Evolutionary conservation across 2,888 invertebrate genomes (phyloP).

Genomic region (Lomographa bimaculata): DNA sequence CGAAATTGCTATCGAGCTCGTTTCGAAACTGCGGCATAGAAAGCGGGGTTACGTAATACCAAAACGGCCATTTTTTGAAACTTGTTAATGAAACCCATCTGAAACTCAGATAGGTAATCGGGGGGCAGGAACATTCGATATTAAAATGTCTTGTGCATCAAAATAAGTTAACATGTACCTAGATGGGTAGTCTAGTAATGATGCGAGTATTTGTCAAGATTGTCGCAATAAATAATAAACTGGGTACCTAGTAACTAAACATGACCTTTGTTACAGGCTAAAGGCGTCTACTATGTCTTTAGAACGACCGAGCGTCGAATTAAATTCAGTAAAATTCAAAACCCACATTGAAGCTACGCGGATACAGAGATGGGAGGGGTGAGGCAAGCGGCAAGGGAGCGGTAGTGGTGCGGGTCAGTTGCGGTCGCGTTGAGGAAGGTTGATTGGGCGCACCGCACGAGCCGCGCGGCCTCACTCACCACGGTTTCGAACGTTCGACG

Average conservation of each 20-base stretch:
- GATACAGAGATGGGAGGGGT: conserved; percentile 30
- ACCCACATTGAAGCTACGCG: conserved; percentile 32
- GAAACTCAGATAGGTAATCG: no score
- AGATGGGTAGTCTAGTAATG: no score
- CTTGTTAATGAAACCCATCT: no score
- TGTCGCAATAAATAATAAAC: no score
- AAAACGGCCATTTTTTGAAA: no score
- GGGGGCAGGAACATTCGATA: no score
- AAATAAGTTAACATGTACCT: no score
- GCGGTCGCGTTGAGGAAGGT: conserved; percentile 84
- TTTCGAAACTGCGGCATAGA: no score
- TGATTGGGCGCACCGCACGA: conserved; percentile 82
- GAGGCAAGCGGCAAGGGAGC: conserved; percentile 26
- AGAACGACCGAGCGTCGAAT: conserved; percentile 13
- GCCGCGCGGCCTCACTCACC: conserved; percentile 67
- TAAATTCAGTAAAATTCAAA: conserved; percentile 27
- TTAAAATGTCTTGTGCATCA: no score
- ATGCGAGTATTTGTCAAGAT: no score
- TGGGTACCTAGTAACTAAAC: conserved; percentile 1
- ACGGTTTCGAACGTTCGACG: conserved; percentile 78
- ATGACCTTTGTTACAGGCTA: background rate
- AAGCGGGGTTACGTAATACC: no score
- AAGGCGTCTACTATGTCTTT: conserved; percentile 4
- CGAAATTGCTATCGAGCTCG: no score
- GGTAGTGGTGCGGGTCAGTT: conserved; percentile 71